Conservation (phyloP, 2,113 vertebrate species). For the Rhinichthys klamathensis region DNA sequence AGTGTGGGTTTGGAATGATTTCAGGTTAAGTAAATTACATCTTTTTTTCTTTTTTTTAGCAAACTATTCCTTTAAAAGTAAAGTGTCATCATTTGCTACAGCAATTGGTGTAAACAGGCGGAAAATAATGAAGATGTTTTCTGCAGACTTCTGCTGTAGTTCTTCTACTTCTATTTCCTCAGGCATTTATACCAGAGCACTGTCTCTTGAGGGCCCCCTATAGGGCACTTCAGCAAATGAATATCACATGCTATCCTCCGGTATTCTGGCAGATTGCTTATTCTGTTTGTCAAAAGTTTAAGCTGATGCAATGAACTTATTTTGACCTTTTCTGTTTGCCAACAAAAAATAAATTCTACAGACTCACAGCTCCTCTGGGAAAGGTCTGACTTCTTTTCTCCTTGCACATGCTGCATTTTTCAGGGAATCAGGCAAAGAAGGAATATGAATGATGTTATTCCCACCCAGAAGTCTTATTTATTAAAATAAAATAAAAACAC, state of each 20-base stretch:
- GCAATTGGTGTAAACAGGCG: not conserved
- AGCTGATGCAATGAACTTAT: slow-evolving; percentile 43
- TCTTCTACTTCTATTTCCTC: slow-evolving; percentile 10
- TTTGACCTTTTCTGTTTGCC: slow-evolving; percentile 31
- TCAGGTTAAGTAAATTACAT: not conserved
- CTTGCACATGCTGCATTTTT: slow-evolving; percentile 16
- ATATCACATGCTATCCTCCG: slow-evolving; percentile 17
- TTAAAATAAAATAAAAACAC: not conserved
- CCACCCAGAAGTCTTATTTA: not conserved
- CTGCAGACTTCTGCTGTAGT: not conserved
- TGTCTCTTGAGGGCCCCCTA: slow-evolving; percentile 35
- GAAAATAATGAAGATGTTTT: slow-evolving; percentile 24
- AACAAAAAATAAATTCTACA: not conserved
- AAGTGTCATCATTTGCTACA: slow-evolving; percentile 2
- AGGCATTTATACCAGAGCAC: not conserved
- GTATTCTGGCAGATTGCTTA: slow-evolving; percentile 15
- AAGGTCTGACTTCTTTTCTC: not conserved
- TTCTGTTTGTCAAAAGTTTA: slow-evolving; percentile 42
- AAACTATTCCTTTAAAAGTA: not conserved
- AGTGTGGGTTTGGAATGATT: not conserved
- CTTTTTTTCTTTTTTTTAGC: not conserved
- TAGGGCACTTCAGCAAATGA: slow-evolving; percentile 17
- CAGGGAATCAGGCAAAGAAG: not conserved
- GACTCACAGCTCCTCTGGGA: not conserved
- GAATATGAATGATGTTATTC: slow-evolving; percentile 2